Evolutionary conservation across 2,797 vertebrate species (phyloP).

Genomic region (Chrysolophus pictus): DNA sequence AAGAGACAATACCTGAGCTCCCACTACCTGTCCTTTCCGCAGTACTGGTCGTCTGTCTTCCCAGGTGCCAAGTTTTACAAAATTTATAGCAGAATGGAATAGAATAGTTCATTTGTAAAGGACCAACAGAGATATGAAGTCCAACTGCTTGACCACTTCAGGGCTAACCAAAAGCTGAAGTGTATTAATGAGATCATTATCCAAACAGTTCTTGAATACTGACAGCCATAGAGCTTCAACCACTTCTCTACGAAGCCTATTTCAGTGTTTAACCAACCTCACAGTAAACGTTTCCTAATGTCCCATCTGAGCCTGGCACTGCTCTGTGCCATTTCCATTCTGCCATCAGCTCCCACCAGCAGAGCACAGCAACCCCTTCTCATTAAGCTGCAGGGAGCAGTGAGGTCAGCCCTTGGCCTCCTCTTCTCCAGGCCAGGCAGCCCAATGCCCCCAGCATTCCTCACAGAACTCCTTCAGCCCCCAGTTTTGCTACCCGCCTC

Average conservation of each 20-base stretch:
- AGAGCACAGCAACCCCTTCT: too few relatives aligned
- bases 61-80: background rate
- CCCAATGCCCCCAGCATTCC: too few relatives aligned
- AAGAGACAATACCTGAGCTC: background rate
- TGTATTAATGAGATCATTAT: background rate
- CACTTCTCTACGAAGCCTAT: background rate
- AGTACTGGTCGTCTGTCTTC: background rate
- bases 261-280: too few relatives aligned
- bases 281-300: too few relatives aligned
- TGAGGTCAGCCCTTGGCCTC: too few relatives aligned
- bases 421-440: too few relatives aligned
- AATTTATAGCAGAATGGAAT: background rate
- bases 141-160: background rate
- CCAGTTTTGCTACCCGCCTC: too few relatives aligned
- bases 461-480: too few relatives aligned
- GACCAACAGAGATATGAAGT: background rate
- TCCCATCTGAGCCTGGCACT: too few relatives aligned
- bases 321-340: too few relatives aligned
- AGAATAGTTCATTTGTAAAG: background rate
- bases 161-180: background rate
- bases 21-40: background rate
- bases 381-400: too few relatives aligned
- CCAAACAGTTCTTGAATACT: background rate
- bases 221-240: background rate
- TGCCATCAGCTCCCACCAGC: too few relatives aligned